Evolutionary conservation across 2,797 vertebrate genomes (phyloP), one percentile per base, ranked within the genome.

Genomic region (Chloroceryle inda): DNA sequence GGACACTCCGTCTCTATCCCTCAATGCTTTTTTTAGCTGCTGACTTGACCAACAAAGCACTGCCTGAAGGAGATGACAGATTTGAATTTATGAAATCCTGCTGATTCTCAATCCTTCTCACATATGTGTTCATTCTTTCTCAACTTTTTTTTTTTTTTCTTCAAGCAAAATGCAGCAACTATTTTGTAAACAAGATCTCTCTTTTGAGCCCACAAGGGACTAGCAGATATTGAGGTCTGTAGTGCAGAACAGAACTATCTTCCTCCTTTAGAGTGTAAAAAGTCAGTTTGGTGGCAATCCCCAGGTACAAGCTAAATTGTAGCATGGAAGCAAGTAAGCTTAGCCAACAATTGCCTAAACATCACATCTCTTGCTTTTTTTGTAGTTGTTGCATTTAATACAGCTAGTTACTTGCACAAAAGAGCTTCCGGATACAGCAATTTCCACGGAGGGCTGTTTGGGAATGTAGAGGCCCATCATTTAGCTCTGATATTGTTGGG

Each of bases 311-410:
- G 92, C 92, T 86, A 94, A 98, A 96, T 91, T 88, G 77, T 26
- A 72, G 63, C 42, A 75, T 93, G 83, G 82, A 91, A 97, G 81
- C 76, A 88, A 95, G 91, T 88, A 88, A 67, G 93, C 95, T 97
- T 91, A 97, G 91, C 96, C 97, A 97, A 74, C 97, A 97, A 96
- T 85, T 93, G 96, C 97, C 95, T 89, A 85, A 97, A 92, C 69
- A 29, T 90, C 96, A 77, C 97, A 97, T 97, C 79, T 95, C 81
- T 40, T 96, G 96, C 93, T 97, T 98, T 97, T 98, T 98, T 97
- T 97, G 93, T 98, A 98, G 98, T 98, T 98, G 98, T 96, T 98
- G 80, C 97, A 94, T 98, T 98, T 98, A 98, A 98, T 98, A 97
- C 94, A 98, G 96, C 97, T 98, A 97, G 97, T 98, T 98, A 98